phyloP scores from a whole-genome alignment of 2,113 vertebrate species.

The Sylvia atricapilla region DNA sequence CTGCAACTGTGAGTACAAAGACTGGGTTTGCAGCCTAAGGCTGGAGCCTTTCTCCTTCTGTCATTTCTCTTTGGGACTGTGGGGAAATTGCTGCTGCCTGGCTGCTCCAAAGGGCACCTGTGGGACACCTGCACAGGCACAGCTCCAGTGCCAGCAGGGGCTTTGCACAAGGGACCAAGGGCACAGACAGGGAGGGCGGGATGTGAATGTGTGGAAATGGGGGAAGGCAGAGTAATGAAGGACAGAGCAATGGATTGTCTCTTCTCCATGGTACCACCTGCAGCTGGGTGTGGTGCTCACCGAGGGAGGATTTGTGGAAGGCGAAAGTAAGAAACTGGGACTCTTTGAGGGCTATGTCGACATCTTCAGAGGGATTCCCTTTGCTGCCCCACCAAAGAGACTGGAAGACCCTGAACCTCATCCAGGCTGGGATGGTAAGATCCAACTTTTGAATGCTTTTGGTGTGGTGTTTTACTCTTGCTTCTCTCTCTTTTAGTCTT shows the following conservation, averaged over 20 bases:
- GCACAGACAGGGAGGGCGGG: rapidly evolving
- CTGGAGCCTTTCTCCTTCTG: background rate
- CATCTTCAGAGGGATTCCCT: slow-evolving; percentile 92
- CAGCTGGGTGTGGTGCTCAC: slow-evolving; percentile 88
- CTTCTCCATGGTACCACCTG: background rate
- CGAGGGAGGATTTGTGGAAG: slow-evolving; percentile 89
- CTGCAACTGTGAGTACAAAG: slow-evolving; percentile 62
- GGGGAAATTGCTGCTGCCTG: background rate
- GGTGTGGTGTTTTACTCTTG: background rate
- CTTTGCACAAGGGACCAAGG: background rate
- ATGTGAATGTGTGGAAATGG: background rate
- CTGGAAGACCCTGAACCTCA: slow-evolving; percentile 85
- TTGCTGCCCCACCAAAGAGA: slow-evolving; percentile 78
- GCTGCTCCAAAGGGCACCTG: background rate
- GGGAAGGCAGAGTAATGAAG: background rate
- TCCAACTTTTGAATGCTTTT: background rate
- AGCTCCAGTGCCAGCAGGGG: background rate
- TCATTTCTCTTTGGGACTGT: background rate
- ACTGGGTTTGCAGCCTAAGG: background rate
- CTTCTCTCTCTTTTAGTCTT: background rate
- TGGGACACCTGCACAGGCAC: background rate
- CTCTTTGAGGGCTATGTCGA: slow-evolving; percentile 75
- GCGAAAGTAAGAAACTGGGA: slow-evolving; percentile 76
- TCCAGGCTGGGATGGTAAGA: slow-evolving; percentile 89
- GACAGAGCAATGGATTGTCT: background rate